Evolutionary conservation across 2,888 invertebrate genomes (phyloP), one percentile per base, ranked within the genome.

Genomic region (Buathra laborator): DNA sequence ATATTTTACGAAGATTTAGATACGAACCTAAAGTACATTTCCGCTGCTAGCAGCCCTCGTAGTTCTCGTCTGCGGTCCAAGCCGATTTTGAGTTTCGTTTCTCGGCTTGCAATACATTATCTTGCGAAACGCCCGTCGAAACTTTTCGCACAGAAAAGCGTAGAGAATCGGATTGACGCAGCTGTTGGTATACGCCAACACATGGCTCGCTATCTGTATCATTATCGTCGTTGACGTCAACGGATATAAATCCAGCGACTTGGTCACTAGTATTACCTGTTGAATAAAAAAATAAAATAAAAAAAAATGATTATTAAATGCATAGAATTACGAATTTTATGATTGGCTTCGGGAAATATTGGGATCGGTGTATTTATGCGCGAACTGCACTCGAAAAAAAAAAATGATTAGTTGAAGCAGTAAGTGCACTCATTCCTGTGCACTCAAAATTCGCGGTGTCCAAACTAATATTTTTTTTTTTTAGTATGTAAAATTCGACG

Each of bases 91-190:
- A 62, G 94, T 94, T 86, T 94, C 94, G 89, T 94, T 94, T 0
- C 95, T 94, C 0, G 95, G 95, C 1, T 94, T 95, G 91, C 95
- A 96, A 93, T 96, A 95, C 94, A 96, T 96, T 68, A 96, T 96
- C 94, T 96, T 96, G 85, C 95, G 95, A 94, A 99, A 99, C 29
- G 98, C 98, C 92, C 98, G 97, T 89, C 98, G 96, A 94, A 99
- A 99, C 94, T 98, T 98, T 91, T 99, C 98, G 1, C 98, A 98
- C 72, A 99, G 95, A 94, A 99, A 98, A 3, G 98, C 98, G 94
- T 99, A 99, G 71, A 99, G 95, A 88, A 99, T 97, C 0, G 99
- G 99, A 94, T 99, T 99, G 90, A 99, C 97, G 93, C 99, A 99
- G 91, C 97, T 97, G 95, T 98, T 99, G 95, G 97, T 98, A 94